These are phyloP conservation scores for Apaloderma vittatum DNA, from an alignment of 2,113 vertebrate genomes.

Conservation along the genomic window DNA sequence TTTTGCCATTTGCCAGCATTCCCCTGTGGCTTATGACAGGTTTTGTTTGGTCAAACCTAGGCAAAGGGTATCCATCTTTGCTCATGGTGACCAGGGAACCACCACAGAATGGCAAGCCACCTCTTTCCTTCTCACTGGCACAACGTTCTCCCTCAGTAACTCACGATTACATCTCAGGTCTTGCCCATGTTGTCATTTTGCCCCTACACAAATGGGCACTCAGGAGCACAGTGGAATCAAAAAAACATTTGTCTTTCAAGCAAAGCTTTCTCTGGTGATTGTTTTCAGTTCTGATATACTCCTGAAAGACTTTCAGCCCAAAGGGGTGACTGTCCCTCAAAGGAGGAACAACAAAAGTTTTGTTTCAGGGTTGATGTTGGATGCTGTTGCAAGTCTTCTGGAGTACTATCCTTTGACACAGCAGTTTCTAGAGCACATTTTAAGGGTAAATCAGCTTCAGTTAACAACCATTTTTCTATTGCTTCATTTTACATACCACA, in stretches of 20 bases:
- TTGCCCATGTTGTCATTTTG: not conserved
- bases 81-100: not conserved
- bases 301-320: not conserved
- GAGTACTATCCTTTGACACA: conserved; percentile 64
- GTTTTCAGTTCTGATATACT: not conserved
- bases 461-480: conserved; percentile 69
- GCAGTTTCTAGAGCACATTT: conserved; percentile 63
- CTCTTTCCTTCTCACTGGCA: not conserved
- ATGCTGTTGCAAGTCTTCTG: conserved; percentile 41
- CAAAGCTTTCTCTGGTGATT: not conserved
- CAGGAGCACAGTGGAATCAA: not conserved
- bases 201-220: not conserved
- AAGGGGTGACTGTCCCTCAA: not conserved
- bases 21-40: not conserved
- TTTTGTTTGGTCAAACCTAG: not conserved
- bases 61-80: not conserved
- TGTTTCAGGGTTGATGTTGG: not conserved
- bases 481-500: conserved; percentile 70
- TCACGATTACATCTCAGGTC: not conserved
- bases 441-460: conserved; percentile 61
- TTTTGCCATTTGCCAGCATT: not conserved
- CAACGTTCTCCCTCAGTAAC: not conserved
- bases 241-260: not conserved
- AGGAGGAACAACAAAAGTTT: not conserved
- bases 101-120: not conserved